Evolutionary conservation across 2,113 vertebrate species (phyloP).

Genomic region (Gallinago paraguaiae): DNA sequence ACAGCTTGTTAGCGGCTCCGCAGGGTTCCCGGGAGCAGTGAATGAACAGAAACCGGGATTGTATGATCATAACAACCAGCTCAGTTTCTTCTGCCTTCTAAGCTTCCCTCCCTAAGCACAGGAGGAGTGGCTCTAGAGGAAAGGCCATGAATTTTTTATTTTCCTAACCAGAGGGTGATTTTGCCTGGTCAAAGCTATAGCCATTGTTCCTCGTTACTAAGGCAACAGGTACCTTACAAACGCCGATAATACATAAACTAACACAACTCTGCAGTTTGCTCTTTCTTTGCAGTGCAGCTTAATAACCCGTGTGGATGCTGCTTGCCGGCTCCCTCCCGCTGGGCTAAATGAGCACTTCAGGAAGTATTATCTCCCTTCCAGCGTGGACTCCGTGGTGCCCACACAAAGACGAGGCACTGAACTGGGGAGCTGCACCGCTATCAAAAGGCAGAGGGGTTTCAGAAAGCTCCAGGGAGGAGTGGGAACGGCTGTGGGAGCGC

Average conservation of each 20-base stretch:
- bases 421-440: conserved; percentile 23
- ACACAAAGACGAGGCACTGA: conserved; percentile 51
- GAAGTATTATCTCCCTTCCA: conserved; percentile 56
- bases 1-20: conserved; percentile 36
- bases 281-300: conserved; percentile 11
- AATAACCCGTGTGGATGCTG: conserved; percentile 45
- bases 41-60: background rate
- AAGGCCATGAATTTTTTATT: conserved; percentile 49
- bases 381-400: background rate
- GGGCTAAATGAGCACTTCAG: conserved; percentile 59
- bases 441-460: conserved; percentile 34
- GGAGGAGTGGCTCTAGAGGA: background rate
- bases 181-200: background rate
- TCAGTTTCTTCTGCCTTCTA: conserved; percentile 9
- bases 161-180: conserved; percentile 10
- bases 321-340: conserved; percentile 18
- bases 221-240: conserved; percentile 42
- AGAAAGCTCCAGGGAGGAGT: conserved; percentile 15
- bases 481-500: background rate
- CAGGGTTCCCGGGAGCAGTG: conserved; percentile 12
- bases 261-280: conserved; percentile 22
- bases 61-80: conserved; percentile 37
- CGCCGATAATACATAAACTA: conserved; percentile 34
- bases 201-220: conserved; percentile 35
- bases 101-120: background rate